Evolutionary conservation across 2,113 vertebrate genomes (phyloP).

Genomic region (Clarias magur): DNA sequence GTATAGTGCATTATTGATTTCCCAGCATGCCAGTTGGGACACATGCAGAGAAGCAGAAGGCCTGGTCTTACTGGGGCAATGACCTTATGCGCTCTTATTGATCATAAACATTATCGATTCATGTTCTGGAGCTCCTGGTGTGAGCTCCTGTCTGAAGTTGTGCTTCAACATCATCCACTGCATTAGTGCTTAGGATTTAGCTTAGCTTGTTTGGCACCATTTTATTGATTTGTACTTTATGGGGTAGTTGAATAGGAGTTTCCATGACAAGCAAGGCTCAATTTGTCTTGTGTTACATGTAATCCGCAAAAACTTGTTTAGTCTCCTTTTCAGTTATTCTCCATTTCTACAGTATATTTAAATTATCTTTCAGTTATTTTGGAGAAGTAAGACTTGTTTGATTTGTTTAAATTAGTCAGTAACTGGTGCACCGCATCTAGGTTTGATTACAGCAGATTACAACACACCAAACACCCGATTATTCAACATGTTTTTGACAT

Average conservation of each 20-base stretch:
- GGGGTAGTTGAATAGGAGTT: neutral
- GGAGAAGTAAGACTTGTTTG: neutral
- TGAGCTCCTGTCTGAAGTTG: neutral
- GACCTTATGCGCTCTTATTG: conserved; percentile 58
- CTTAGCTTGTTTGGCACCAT: neutral
- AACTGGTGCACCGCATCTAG: neutral
- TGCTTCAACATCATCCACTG: neutral
- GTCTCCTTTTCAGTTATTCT: neutral
- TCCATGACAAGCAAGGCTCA: neutral
- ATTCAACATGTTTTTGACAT: too few relatives aligned
- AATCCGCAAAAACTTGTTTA: neutral
- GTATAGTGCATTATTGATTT: conserved; percentile 66
- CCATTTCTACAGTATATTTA: neutral
- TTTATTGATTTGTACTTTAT: conserved; percentile 2
- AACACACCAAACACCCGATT: too few relatives aligned
- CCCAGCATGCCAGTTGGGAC: conserved; percentile 18
- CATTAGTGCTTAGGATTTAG: conserved; percentile 1
- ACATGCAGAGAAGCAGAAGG: conserved; percentile 66
- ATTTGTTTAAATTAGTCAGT: neutral
- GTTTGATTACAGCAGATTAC: too few relatives aligned
- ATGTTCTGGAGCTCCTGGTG: conserved; percentile 12
- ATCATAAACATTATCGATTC: conserved; percentile 50
- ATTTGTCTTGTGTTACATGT: neutral
- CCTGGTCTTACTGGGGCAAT: conserved; percentile 35
- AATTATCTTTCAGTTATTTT: neutral